Evolutionary conservation across 1,140 invertebrate genomes (phyloP).

Genomic region (Eciton burchellii): DNA sequence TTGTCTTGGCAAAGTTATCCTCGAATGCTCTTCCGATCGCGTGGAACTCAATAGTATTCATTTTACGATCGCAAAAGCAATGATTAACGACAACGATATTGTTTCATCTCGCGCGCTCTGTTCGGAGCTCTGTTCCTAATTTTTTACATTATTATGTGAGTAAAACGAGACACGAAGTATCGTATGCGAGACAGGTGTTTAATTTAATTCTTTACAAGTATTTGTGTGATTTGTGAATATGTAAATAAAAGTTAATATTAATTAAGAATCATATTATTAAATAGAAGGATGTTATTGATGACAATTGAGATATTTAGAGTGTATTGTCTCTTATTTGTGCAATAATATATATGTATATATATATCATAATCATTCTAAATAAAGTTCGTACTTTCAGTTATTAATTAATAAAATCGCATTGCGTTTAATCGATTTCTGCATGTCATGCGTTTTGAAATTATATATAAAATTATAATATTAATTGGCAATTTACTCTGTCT

Average conservation of each 20-base stretch:
- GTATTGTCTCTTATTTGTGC: no score
- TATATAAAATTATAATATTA: no score
- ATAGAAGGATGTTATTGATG: no score
- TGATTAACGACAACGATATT: neutral
- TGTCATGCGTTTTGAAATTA: no score
- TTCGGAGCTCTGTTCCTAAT: neutral
- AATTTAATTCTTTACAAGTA: neutral
- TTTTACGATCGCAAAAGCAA: neutral
- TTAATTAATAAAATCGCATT: no score
- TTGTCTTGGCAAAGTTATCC: neutral
- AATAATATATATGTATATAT: no score
- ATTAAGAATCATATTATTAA: neutral
- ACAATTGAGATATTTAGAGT: no score
- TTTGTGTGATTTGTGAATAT: neutral
- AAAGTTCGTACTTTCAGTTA: no score
- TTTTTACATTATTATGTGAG: neutral
- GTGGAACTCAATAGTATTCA: neutral
- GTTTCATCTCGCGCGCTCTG: neutral
- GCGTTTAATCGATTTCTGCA: no score
- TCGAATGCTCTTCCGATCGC: neutral
- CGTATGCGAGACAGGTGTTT: neutral
- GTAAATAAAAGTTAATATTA: slow-evolving; percentile 10
- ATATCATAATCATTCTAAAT: no score
- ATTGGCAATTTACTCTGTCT: no score
- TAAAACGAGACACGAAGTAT: neutral